A percentile compares a stretch with the other conserved stretches of the same genome.
phyloP scores from a whole-genome alignment of 2,888 invertebrate species.

The Clistopyga incitator region DNA sequence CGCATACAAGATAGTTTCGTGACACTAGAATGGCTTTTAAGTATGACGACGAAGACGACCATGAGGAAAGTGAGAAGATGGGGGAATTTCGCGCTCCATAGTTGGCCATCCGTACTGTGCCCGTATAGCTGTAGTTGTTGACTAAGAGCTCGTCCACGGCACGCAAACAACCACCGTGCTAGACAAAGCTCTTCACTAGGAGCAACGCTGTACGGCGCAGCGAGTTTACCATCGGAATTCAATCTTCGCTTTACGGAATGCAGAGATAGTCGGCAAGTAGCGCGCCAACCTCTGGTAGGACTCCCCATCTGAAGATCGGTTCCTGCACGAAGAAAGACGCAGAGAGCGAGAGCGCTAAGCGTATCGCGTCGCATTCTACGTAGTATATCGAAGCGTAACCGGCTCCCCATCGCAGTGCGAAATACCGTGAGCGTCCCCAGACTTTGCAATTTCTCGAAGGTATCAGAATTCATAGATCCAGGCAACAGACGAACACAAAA shows the following conservation, averaged over 20 bases:
- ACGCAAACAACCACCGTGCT: not conserved
- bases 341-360: no score
- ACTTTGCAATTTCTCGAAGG: no score
- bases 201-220: not conserved
- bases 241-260: conserved; percentile 59
- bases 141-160: conserved; percentile 1
- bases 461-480: no score
- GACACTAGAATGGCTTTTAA: conserved; percentile 2
- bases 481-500: no score
- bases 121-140: conserved; percentile 23
- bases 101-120: conserved; percentile 25
- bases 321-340: no score
- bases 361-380: no score
- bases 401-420: not conserved
- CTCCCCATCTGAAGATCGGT: not conserved
- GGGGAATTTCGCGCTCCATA: conserved; percentile 25
- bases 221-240: conserved; percentile 64
- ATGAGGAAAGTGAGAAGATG: conserved; percentile 3
- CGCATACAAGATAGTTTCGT: conserved; percentile 6
- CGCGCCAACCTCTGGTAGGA: conserved; percentile 27
- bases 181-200: conserved; percentile 11
- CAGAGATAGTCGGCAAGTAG: conserved; percentile 29
- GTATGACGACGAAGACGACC: not conserved
- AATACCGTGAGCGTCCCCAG: no score
- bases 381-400: no score